Evolutionary conservation across 2,113 vertebrate species (phyloP).

Genomic region (Mustelus asterias): DNA sequence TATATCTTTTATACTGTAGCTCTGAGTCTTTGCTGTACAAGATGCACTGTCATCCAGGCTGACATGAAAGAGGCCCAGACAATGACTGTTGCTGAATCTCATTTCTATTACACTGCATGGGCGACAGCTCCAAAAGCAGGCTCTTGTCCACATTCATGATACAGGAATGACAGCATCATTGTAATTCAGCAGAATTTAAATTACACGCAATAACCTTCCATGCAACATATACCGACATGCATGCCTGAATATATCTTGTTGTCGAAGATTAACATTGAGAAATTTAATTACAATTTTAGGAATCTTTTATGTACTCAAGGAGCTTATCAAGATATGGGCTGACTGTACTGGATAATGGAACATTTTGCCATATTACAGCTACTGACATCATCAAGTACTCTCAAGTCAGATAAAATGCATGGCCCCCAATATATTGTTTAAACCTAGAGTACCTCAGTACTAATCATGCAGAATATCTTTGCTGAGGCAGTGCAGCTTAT

Average conservation of each 20-base stretch:
- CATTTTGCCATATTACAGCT: not conserved
- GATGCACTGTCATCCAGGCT: not conserved
- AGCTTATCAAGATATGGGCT: not conserved
- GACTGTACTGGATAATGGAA: not conserved
- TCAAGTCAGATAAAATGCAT: conserved; percentile 1
- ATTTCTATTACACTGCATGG: not conserved
- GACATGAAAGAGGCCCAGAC: conserved; percentile 23
- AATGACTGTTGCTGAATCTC: conserved; percentile 1
- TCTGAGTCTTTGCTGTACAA: not conserved
- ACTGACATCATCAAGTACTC: not conserved
- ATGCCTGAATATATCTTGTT: not conserved
- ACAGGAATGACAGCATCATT: not conserved
- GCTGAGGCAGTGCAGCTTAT: not conserved
- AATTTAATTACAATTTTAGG: conserved; percentile 20
- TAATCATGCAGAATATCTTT: not conserved
- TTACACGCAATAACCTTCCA: conserved; percentile 2
- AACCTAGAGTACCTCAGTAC: not conserved
- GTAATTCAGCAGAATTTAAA: not conserved
- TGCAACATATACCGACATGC: not conserved
- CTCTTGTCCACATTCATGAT: not conserved
- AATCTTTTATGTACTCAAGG: conserved; percentile 3
- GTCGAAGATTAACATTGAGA: not conserved
- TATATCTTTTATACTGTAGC: not conserved
- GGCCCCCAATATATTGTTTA: not conserved
- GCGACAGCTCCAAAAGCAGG: not conserved